phyloP scores from a whole-genome alignment of 2,113 vertebrate genomes.

The Otus sunia region DNA sequence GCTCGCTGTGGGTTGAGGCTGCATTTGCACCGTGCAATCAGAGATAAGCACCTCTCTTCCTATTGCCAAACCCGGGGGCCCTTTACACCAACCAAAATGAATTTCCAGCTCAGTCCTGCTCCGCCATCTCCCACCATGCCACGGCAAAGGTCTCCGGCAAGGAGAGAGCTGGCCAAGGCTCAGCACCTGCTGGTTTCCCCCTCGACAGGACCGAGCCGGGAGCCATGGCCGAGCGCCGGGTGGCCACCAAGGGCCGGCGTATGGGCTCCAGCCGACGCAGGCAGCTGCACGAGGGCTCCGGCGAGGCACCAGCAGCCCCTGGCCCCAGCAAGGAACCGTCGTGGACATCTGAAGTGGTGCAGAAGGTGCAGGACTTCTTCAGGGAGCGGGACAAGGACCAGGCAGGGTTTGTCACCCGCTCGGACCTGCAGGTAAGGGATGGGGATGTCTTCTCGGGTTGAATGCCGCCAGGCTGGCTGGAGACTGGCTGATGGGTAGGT shows the following conservation, averaged over 20 bases:
- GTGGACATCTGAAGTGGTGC: not conserved
- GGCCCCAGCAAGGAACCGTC: not conserved
- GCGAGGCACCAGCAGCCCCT: not conserved
- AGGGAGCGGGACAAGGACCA: not conserved
- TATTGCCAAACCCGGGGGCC: not conserved
- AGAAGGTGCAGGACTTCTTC: constrained; percentile 54
- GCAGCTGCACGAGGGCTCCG: not conserved
- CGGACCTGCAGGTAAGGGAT: constrained; percentile 68
- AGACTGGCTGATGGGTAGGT: accelerated
- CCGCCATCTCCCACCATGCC: accelerated
- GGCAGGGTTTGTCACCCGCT: constrained; percentile 51
- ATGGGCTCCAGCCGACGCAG: constrained; percentile 77
- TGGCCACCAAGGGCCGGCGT: constrained; percentile 68
- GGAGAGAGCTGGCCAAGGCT: accelerated
- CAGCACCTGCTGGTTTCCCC: accelerated
- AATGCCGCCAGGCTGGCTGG: accelerated
- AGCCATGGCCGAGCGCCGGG: constrained; percentile 59
- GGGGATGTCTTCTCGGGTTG: not conserved
- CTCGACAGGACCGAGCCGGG: not conserved
- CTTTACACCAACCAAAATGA: not conserved
- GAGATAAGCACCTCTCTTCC: not conserved
- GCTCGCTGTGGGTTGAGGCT: not conserved
- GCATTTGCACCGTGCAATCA: accelerated
- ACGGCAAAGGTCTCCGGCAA: not conserved
- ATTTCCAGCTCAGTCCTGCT: accelerated